These are phyloP conservation scores for Elymnias hypermnestra DNA, from an alignment of 1,140 invertebrate species.

Conservation along the genomic window DNA sequence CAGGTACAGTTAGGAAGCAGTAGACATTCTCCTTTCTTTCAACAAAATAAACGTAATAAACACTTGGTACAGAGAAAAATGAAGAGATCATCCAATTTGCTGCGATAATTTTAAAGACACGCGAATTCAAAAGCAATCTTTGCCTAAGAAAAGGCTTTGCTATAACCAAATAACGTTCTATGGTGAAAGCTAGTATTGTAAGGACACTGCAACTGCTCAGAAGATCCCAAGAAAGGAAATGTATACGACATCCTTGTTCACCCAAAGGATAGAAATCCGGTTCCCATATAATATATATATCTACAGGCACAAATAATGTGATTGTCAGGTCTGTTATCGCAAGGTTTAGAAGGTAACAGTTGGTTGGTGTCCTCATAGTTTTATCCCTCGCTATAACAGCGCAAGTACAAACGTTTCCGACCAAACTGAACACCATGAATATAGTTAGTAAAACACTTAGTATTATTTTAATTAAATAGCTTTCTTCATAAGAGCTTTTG, in stretches of 20 bases:
- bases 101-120: conserved; percentile 84
- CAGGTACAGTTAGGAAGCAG: conserved; percentile 73
- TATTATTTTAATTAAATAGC: conserved; percentile 83
- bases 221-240: conserved; percentile 89
- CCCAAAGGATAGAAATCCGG: conserved; percentile 91
- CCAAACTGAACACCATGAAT: conserved; percentile 88
- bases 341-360: conserved; percentile 94
- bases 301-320: conserved; percentile 85
- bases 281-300: conserved; percentile 91
- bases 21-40: conserved; percentile 68
- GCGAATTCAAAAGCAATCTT: conserved; percentile 87
- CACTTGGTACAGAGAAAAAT: conserved; percentile 86
- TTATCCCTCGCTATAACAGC: conserved; percentile 93
- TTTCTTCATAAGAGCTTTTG: conserved; percentile 61
- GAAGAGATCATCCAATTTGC: conserved; percentile 83
- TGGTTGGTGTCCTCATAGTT: conserved; percentile 93
- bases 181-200: conserved; percentile 87
- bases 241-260: conserved; percentile 88
- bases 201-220: conserved; percentile 95
- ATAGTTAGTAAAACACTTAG: conserved; percentile 86
- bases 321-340: conserved; percentile 94
- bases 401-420: conserved; percentile 95
- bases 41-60: conserved; percentile 81
- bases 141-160: conserved; percentile 85
- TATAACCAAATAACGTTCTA: conserved; percentile 87